phyloP scores from a whole-genome alignment of 2,113 vertebrate species.

The Gymnarchus niloticus region DNA sequence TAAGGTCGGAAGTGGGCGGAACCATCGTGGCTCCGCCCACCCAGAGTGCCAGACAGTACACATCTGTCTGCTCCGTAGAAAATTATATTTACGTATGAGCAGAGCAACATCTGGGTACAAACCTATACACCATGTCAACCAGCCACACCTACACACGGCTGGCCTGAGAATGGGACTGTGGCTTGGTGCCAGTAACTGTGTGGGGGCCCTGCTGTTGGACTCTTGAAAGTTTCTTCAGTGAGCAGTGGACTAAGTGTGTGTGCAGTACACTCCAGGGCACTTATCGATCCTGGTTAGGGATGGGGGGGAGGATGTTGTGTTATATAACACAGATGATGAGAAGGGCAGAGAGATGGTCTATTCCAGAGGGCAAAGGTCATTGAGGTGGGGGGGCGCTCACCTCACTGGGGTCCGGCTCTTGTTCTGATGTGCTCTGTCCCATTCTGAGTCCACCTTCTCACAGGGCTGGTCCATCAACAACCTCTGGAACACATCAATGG shows the following conservation, averaged over 20 bases:
- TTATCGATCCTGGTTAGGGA: too few relatives aligned
- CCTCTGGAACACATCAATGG: slow-evolving; percentile 38
- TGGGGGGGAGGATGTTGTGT: too few relatives aligned
- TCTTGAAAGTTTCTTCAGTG: background rate
- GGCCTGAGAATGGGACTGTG: background rate
- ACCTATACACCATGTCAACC: background rate
- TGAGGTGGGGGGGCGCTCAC: slow-evolving; percentile 36
- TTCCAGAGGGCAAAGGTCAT: too few relatives aligned
- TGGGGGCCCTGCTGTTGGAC: background rate
- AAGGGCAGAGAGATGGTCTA: background rate
- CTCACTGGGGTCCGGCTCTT: slow-evolving; percentile 51
- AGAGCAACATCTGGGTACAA: too few relatives aligned
- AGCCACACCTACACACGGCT: too few relatives aligned
- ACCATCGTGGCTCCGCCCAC: background rate
- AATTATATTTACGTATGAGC: background rate
- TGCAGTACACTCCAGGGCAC: too few relatives aligned
- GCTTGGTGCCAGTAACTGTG: background rate
- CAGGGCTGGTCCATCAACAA: slow-evolving; percentile 66
- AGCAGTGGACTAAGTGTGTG: too few relatives aligned
- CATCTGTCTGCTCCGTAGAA: background rate
- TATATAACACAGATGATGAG: too few relatives aligned
- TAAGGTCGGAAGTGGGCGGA: background rate
- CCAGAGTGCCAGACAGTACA: background rate
- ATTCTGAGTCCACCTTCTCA: slow-evolving; percentile 61
- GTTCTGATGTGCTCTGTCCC: slow-evolving; percentile 65